phyloP scores from a whole-genome alignment of 2,888 invertebrate species.

The Hyalella azteca region DNA sequence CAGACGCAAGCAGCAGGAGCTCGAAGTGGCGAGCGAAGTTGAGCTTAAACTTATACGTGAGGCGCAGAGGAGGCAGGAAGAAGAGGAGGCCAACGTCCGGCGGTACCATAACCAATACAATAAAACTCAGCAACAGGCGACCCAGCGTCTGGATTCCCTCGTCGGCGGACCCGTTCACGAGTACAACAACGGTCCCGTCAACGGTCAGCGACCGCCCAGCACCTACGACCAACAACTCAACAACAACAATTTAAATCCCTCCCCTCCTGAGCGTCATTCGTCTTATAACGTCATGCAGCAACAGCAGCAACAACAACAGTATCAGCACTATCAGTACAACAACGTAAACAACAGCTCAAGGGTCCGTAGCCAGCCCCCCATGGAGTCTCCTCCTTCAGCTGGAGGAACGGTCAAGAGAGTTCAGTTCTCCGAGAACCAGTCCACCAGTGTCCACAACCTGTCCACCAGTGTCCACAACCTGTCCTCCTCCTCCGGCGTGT shows the following conservation, averaged over 20 bases:
- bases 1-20: conserved; percentile 67
- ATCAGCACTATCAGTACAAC: conserved; percentile 34
- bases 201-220: conserved; percentile 42
- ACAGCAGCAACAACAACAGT: conserved; percentile 50
- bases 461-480: conserved; percentile 32
- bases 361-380: conserved; percentile 52
- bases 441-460: too few species aligned
- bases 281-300: conserved; percentile 86
- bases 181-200: conserved; percentile 51
- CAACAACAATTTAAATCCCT: conserved; percentile 63
- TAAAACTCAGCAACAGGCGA: conserved; percentile 58
- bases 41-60: conserved; percentile 64
- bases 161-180: conserved; percentile 53
- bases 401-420: conserved; percentile 71
- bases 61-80: conserved; percentile 63
- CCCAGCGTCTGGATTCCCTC: conserved; percentile 60
- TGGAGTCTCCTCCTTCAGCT: conserved; percentile 58
- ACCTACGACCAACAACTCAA: conserved; percentile 31
- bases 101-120: conserved; percentile 59
- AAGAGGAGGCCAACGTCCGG: conserved; percentile 58
- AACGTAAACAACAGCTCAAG: background rate
- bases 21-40: conserved; percentile 67
- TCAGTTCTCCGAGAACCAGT: conserved; percentile 63
- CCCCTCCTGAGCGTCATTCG: conserved; percentile 85
- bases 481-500: conserved; percentile 50